Conservation (phyloP, 2,888 invertebrate species). For the Pyrgus malvae region DNA sequence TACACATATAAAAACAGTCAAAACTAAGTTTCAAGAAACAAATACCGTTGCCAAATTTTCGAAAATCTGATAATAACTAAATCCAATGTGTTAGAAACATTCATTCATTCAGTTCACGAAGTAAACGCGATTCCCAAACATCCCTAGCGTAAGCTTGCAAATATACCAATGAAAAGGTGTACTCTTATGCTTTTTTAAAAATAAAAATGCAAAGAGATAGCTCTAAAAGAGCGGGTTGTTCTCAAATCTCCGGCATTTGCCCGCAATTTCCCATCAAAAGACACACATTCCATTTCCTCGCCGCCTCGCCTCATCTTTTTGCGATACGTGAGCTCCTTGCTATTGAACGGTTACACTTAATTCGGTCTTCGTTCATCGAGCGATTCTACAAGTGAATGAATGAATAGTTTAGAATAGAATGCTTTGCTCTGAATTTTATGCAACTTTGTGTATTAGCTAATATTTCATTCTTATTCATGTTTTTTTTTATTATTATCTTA, state of each 20-base stretch:
- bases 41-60: too few relatives aligned
- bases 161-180: not conserved
- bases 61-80: too few relatives aligned
- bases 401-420: constrained; percentile 9
- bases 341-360: constrained; percentile 25
- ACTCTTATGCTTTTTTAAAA: not conserved
- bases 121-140: too few relatives aligned
- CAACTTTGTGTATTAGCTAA: too few relatives aligned
- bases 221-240: constrained; percentile 15
- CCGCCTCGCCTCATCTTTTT: constrained; percentile 27
- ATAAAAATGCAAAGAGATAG: not conserved
- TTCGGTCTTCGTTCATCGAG: constrained; percentile 23
- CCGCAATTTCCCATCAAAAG: constrained; percentile 42
- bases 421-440: too few relatives aligned
- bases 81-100: too few relatives aligned
- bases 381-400: constrained; percentile 25
- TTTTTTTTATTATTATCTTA: too few relatives aligned
- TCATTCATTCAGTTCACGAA: too few relatives aligned
- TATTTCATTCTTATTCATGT: too few relatives aligned
- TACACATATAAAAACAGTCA: too few relatives aligned
- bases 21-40: too few relatives aligned
- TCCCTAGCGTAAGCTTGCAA: too few relatives aligned
- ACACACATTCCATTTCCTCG: constrained; percentile 31
- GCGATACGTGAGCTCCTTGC: constrained; percentile 26
- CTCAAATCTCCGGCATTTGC: constrained; percentile 39